Percentiles rank a stretch among this genome's conserved stretches.
Evolutionary conservation across 2,888 invertebrate species (phyloP).

Genomic region (Cactoblastis cactorum): DNA sequence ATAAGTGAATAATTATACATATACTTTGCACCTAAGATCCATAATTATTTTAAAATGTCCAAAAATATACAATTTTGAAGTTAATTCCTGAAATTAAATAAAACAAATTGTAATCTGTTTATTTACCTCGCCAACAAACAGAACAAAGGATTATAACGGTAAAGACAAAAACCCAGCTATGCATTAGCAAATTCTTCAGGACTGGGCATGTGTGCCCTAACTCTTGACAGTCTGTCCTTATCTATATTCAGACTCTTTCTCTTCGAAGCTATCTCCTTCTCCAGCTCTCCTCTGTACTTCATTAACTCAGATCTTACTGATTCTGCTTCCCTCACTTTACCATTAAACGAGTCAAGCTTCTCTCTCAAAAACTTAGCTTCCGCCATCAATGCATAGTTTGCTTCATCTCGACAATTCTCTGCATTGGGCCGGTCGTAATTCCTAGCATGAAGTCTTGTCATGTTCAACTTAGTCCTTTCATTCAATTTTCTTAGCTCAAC

Average conservation of each 20-base stretch:
- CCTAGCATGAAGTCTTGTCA: slow-evolving; percentile 88
- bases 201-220: slow-evolving; percentile 84
- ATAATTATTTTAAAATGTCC: too few species aligned
- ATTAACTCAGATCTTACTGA: slow-evolving; percentile 71
- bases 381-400: slow-evolving; percentile 86
- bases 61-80: not conserved
- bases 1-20: too few species aligned
- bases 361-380: slow-evolving; percentile 83
- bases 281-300: slow-evolving; percentile 81
- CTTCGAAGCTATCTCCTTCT: slow-evolving; percentile 85
- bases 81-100: not conserved
- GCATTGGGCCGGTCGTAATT: slow-evolving; percentile 85
- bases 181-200: slow-evolving; percentile 82
- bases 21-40: too few species aligned
- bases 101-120: not conserved
- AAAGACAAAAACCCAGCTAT: not conserved
- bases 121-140: not conserved
- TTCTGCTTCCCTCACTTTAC: slow-evolving; percentile 83
- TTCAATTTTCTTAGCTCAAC: slow-evolving; percentile 85
- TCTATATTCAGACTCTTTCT: slow-evolving; percentile 84
- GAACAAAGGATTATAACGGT: not conserved
- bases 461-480: slow-evolving; percentile 88
- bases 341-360: slow-evolving; percentile 65
- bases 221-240: slow-evolving; percentile 79
- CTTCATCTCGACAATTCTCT: slow-evolving; percentile 90